Percentiles rank a stretch among this genome's conserved stretches.
phyloP scores from a whole-genome alignment of 2,113 vertebrate genomes.

The Mellivora capensis region DNA sequence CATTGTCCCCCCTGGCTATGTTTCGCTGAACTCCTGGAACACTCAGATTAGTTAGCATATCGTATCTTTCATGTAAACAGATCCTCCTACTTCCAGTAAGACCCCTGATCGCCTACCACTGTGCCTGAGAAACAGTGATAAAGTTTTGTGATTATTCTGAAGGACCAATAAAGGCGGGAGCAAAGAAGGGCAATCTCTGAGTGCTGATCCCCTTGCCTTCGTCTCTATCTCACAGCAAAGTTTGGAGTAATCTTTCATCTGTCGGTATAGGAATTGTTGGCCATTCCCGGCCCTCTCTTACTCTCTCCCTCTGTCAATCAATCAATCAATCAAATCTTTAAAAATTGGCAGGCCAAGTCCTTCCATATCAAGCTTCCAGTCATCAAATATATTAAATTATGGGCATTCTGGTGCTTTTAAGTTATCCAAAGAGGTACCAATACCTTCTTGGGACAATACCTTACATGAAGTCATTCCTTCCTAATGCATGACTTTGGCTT shows the following conservation, averaged over 20 bases:
- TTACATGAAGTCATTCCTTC: background rate
- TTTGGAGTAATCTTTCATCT: no score
- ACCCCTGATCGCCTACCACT: background rate
- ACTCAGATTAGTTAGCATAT: background rate
- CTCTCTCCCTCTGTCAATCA: background rate
- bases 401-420: background rate
- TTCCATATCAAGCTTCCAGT: background rate
- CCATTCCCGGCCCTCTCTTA: no score
- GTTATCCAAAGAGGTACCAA: background rate
- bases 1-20: background rate
- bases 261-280: no score
- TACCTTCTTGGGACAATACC: background rate
- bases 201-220: no score
- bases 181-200: no score
- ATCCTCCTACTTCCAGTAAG: background rate
- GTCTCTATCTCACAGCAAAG: no score
- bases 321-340: background rate
- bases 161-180: no score
- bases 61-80: background rate
- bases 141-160: background rate
- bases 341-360: background rate
- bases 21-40: background rate
- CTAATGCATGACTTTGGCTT: background rate
- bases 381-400: background rate
- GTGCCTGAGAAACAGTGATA: background rate